A percentile compares a stretch with the other conserved stretches of the same genome.
phyloP scores from a whole-genome alignment of 2,797 vertebrate species.

The Gymnoscopelus braueri region DNA sequence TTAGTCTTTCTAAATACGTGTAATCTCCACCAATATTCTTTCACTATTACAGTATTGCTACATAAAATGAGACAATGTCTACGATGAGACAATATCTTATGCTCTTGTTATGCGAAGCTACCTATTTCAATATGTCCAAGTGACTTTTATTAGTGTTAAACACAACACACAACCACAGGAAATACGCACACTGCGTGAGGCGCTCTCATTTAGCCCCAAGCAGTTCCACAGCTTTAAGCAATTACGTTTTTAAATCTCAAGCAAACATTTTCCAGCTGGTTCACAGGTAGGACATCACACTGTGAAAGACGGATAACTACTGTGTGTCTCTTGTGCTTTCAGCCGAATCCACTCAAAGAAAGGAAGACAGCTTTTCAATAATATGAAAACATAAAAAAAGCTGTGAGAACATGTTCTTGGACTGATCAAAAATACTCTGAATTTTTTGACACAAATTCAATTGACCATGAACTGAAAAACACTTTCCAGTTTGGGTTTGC shows the following conservation, averaged over 20 bases:
- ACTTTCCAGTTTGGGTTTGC: slow-evolving; percentile 22
- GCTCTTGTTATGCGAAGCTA: slow-evolving; percentile 6
- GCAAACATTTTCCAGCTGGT: slow-evolving; percentile 68
- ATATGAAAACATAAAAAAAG: slow-evolving; percentile 4
- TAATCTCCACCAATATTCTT: too few relatives aligned
- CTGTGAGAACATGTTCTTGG: not conserved
- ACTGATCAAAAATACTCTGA: slow-evolving; percentile 16
- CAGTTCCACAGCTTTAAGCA: slow-evolving; percentile 70
- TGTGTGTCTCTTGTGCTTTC: slow-evolving; percentile 3
- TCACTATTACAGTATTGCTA: too few relatives aligned
- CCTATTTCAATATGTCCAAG: slow-evolving; percentile 50
- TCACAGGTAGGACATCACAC: slow-evolving; percentile 47
- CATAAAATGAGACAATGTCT: not conserved
- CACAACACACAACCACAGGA: slow-evolving; percentile 57
- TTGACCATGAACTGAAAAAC: slow-evolving; percentile 16
- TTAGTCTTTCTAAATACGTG: too few relatives aligned
- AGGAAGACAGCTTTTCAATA: slow-evolving; percentile 18
- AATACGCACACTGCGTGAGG: slow-evolving; percentile 39
- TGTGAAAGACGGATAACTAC: slow-evolving; percentile 10
- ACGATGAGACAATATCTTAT: slow-evolving; percentile 27
- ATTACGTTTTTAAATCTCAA: slow-evolving; percentile 71
- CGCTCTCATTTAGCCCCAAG: slow-evolving; percentile 35
- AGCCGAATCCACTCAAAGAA: not conserved
- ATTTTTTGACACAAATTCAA: too few relatives aligned
- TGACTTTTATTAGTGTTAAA: slow-evolving; percentile 33